These are phyloP conservation scores for Chaunax sp. DNA, from an alignment of 2,797 vertebrate genomes.

Conservation along the genomic window DNA sequence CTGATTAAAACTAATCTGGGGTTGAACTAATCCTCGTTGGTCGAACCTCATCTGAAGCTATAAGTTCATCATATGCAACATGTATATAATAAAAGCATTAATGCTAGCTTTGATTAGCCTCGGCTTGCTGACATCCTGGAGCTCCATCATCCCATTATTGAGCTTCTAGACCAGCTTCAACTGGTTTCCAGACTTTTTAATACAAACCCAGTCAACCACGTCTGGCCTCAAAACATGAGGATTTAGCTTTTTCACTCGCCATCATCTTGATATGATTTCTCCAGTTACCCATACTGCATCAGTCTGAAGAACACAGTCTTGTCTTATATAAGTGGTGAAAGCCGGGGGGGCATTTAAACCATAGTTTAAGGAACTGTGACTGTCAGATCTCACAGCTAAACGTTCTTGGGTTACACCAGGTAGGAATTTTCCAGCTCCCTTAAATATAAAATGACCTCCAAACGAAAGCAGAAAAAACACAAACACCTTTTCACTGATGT, in stretches of 20 bases:
- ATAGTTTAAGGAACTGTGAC: slow-evolving; percentile 41
- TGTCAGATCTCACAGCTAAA: slow-evolving; percentile 25
- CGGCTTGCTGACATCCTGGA: slow-evolving; percentile 8
- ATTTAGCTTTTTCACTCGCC: slow-evolving; percentile 22
- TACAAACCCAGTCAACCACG: slow-evolving; percentile 60
- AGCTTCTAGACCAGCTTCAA: slow-evolving; percentile 63
- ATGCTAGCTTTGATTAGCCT: background rate
- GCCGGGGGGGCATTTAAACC: slow-evolving; percentile 29
- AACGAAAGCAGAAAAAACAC: slow-evolving; percentile 28
- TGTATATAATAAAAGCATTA: background rate
- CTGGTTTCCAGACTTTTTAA: slow-evolving; percentile 67
- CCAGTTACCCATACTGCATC: slow-evolving; percentile 24
- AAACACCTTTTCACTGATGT: background rate
- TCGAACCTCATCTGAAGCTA: too few relatives aligned
- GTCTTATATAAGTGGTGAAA: slow-evolving; percentile 40
- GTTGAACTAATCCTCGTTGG: too few relatives aligned
- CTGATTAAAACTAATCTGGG: too few relatives aligned
- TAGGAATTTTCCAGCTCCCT: slow-evolving; percentile 44
- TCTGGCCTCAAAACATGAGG: slow-evolving; percentile 51
- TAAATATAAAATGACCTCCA: slow-evolving; percentile 39
- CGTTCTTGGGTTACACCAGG: slow-evolving; percentile 25
- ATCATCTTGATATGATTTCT: slow-evolving; percentile 38
- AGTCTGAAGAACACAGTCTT: slow-evolving; percentile 29
- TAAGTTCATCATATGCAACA: background rate
- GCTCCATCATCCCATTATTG: slow-evolving; percentile 41